A percentile compares a stretch with the other conserved stretches of the same genome.
Conservation (phyloP, 2,797 vertebrate species). For the Tangara arthus region DNA sequence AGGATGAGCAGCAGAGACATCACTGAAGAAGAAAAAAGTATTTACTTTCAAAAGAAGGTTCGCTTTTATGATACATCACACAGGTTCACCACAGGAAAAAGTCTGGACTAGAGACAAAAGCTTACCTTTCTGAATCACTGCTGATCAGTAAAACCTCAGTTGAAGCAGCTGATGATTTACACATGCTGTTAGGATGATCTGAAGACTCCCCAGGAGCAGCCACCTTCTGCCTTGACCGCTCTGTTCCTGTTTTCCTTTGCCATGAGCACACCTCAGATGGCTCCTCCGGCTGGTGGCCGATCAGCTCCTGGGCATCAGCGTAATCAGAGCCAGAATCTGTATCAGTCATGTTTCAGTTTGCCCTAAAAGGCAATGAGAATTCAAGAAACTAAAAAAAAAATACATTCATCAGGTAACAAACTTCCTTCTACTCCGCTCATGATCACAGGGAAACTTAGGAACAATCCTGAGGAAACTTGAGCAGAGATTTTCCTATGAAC, state of each 20-base stretch:
- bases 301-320: neutral
- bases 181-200: neutral
- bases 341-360: conserved; percentile 11
- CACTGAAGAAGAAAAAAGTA: neutral
- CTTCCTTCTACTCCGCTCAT: neutral
- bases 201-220: neutral
- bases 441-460: neutral
- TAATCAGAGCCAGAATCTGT: neutral
- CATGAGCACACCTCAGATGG: accelerated
- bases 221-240: neutral
- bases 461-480: no score
- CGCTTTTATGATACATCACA: neutral
- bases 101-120: neutral
- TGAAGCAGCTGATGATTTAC: neutral
- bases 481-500: neutral
- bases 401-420: neutral
- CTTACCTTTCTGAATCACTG: conserved; percentile 50
- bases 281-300: neutral
- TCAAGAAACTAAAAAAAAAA: neutral
- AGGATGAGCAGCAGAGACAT: neutral
- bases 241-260: neutral
- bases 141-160: neutral
- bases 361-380: neutral
- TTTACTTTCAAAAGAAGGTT: neutral
- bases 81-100: no score